Conservation (phyloP, 2,888 invertebrate species). For the Clanis bilineata region DNA sequence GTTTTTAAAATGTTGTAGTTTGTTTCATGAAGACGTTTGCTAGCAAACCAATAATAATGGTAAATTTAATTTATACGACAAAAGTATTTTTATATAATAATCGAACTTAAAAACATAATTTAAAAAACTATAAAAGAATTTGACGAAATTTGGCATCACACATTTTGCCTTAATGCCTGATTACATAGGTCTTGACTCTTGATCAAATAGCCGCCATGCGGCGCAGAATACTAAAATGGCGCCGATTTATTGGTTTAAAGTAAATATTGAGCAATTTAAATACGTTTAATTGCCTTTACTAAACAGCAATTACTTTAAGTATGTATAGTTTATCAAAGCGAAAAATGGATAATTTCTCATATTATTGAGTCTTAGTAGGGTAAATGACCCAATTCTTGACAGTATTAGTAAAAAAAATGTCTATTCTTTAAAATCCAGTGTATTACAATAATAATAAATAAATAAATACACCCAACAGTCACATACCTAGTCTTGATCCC, state of each 20-base stretch:
- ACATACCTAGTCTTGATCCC: too few relatives aligned
- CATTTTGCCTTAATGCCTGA: conserved; percentile 11
- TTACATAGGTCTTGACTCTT: conserved; percentile 5
- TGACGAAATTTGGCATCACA: conserved; percentile 3
- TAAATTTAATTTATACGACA: neutral
- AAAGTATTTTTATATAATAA: neutral
- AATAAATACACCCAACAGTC: too few relatives aligned
- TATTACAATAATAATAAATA: too few relatives aligned
- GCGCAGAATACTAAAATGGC: conserved; percentile 5
- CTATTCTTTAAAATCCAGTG: too few relatives aligned
- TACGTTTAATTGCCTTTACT: too few relatives aligned
- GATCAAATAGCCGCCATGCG: conserved; percentile 7
- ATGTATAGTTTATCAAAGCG: too few relatives aligned
- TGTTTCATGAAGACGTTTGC: neutral
- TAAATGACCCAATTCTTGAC: too few relatives aligned
- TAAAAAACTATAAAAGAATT: neutral
- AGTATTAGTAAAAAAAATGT: too few relatives aligned
- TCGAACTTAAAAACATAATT: neutral
- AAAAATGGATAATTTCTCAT: too few relatives aligned
- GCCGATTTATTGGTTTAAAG: neutral
- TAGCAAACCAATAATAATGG: neutral
- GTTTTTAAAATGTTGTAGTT: neutral
- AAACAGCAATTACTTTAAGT: too few relatives aligned
- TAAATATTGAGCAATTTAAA: too few relatives aligned
- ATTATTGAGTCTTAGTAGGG: too few relatives aligned